phyloP scores from a whole-genome alignment of 2,888 invertebrate genomes.

The Gasteruption jaculator region DNA sequence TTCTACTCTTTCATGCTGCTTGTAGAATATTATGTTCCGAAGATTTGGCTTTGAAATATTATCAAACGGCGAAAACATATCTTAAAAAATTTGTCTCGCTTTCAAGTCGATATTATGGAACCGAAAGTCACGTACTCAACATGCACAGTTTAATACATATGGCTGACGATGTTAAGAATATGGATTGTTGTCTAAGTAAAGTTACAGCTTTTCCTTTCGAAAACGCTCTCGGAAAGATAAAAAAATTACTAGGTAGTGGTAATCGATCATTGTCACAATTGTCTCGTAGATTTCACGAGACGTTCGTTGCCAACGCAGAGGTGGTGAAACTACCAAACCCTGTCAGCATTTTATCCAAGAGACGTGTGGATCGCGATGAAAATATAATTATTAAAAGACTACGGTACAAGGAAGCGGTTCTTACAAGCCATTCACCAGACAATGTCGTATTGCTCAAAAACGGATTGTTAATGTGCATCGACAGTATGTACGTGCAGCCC shows the following conservation, averaged over 20 bases:
- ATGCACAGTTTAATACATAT: conserved; percentile 4
- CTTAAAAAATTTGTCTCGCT: conserved; percentile 4
- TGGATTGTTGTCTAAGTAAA: too few relatives aligned
- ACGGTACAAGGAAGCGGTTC: conserved; percentile 2
- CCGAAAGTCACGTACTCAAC: too few relatives aligned
- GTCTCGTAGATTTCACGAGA: conserved; percentile 7
- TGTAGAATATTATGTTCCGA: conserved; percentile 9
- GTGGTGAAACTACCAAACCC: too few relatives aligned
- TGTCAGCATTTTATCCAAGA: too few relatives aligned
- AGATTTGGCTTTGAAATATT: neutral
- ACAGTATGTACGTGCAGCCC: too few relatives aligned
- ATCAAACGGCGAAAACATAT: conserved; percentile 3
- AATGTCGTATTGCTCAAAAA: conserved; percentile 5
- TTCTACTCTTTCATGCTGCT: conserved; percentile 13
- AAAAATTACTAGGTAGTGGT: conserved; percentile 9
- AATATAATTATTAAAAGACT: conserved; percentile 3
- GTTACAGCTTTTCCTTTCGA: conserved; percentile 12
- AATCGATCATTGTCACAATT: conserved; percentile 7
- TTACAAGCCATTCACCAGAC: conserved; percentile 4
- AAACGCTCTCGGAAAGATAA: conserved; percentile 13
- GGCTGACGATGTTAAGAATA: too few relatives aligned
- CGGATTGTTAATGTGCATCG: conserved; percentile 4
- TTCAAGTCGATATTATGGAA: neutral
- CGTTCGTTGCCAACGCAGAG: too few relatives aligned
- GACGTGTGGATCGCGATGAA: too few relatives aligned